Evolutionary conservation across 2,797 vertebrate species (phyloP), one percentile per base, ranked within the genome.

Genomic region (Halcyon badia): DNA sequence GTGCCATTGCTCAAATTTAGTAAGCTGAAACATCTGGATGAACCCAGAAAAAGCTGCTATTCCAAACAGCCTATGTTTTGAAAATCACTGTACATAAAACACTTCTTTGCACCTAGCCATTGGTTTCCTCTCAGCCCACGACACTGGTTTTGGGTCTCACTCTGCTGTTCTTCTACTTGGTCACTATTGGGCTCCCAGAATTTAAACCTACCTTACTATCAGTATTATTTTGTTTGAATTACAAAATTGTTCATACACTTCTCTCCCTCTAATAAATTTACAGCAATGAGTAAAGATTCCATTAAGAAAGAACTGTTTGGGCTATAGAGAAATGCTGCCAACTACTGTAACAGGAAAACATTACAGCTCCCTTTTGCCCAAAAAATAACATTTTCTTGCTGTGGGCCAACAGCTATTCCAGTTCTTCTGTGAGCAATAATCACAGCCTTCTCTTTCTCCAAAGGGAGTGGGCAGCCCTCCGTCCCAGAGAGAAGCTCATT

Each of bases 311-410:
- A 91, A 70, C 37, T 57, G 30, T 81, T 83, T 93, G 92, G 93
- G 93, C 83, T 95, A 93, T 89, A 96, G 97, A 97, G 97, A 97
- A 97, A 97, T 97, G 91, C 96, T 97, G 97, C 96, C 97, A 97
- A 96, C 97, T 97, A 97, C 95, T 94, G 97, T 93, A 97, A 90
- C 88, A 96, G 93, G 83, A 95, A 96, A 97, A 97, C 71, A 96
- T 95, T 97, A 97, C 96, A 97, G 52, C 52, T 96, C 71, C 86
- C 86, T 87, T 97, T 95, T 87, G 94, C 93, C 96, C 94, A 0
- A 57, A 57, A 93, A 80, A 70, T 25, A 95, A 82, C 75, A 65
- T 90, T 83, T 87, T 70, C 81, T 87, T 89, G 21, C 41, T 71
- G 48, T 76, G 70, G 60, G 81, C 93, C 92, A 95, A 71, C 14